A percentile compares a stretch with the other conserved stretches of the same genome.
These are phyloP conservation scores for Germaria angustata DNA, from an alignment of 2,888 invertebrate genomes.

Conservation along the genomic window DNA sequence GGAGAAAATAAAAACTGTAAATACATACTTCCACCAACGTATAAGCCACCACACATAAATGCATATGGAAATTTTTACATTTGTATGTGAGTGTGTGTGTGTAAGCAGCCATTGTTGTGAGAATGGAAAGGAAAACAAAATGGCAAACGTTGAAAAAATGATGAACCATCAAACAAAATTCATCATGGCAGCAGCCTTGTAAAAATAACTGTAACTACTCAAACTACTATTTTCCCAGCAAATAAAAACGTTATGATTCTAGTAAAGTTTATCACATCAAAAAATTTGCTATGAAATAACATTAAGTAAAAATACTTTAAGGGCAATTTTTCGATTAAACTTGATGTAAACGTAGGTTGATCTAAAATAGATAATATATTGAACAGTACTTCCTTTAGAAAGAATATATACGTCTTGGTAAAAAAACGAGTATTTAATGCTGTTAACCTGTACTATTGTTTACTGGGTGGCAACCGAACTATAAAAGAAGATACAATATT, in stretches of 20 bases:
- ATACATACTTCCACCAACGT: neutral
- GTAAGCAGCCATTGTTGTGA: conserved; percentile 43
- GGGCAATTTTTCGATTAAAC: neutral
- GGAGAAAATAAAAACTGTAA: neutral
- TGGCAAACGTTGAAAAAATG: conserved; percentile 68
- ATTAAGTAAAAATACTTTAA: neutral
- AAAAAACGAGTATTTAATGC: too few species aligned
- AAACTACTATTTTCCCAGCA: conserved; percentile 21
- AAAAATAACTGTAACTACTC: conserved; percentile 53
- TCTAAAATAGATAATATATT: too few species aligned
- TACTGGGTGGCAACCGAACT: neutral
- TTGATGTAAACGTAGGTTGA: too few species aligned
- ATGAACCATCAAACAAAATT: conserved; percentile 67
- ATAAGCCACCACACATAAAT: neutral
- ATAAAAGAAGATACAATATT: neutral
- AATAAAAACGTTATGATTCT: neutral
- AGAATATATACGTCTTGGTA: too few species aligned
- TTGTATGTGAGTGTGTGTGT: neutral
- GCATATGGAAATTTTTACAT: neutral
- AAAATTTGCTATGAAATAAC: neutral
- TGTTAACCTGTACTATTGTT: too few species aligned
- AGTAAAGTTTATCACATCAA: neutral
- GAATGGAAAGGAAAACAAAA: conserved; percentile 52
- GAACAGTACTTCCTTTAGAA: too few species aligned
- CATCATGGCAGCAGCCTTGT: conserved; percentile 65